Evolutionary conservation across 2,888 invertebrate species (phyloP).

Genomic region (Caenorhabditis sp.): DNA sequence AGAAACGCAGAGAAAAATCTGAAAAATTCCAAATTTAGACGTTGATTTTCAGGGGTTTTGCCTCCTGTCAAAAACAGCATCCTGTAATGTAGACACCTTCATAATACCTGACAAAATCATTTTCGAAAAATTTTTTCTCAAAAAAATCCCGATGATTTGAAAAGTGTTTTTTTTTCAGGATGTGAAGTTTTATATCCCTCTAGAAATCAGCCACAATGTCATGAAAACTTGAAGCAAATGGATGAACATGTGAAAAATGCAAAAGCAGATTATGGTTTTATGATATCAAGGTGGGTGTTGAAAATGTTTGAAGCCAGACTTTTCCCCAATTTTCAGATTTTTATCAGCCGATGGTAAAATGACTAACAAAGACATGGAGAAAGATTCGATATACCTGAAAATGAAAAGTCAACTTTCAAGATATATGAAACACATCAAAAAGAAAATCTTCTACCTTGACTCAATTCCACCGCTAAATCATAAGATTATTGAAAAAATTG

Average conservation of each 20-base stretch:
- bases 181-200: not conserved
- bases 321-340: too few species aligned
- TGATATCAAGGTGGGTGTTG: not conserved
- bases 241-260: not conserved
- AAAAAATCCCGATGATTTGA: too few species aligned
- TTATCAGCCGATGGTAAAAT: not conserved
- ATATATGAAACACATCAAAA: conserved; percentile 23
- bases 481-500: not conserved
- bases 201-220: not conserved
- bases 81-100: too few species aligned
- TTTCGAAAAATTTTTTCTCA: too few species aligned
- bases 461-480: conserved; percentile 7
- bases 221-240: not conserved
- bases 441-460: conserved; percentile 26
- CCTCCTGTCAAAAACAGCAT: too few species aligned
- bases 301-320: too few species aligned
- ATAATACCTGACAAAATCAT: too few species aligned
- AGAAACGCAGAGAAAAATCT: too few species aligned
- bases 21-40: too few species aligned
- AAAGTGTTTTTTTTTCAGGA: not conserved
- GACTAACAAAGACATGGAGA: conserved; percentile 7
- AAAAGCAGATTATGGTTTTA: not conserved
- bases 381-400: conserved; percentile 10
- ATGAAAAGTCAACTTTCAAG: conserved; percentile 26
- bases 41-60: too few species aligned